These are phyloP conservation scores for Meteorus sp. DNA, from an alignment of 1,140 invertebrate genomes.

Conservation along the genomic window DNA sequence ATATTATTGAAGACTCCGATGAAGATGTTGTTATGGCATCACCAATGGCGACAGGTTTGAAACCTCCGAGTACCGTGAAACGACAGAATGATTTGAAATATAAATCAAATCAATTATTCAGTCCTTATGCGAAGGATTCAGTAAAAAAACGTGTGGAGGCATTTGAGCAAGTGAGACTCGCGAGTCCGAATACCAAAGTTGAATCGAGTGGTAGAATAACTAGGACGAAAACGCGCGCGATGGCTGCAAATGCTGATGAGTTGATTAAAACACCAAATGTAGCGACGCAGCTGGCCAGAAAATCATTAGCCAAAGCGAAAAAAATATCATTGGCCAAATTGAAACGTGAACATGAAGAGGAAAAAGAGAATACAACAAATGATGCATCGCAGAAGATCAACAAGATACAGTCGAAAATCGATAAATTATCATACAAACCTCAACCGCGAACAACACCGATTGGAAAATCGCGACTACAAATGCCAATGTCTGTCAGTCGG, in stretches of 20 bases:
- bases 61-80: background rate
- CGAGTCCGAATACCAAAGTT: constrained; percentile 38
- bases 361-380: constrained; percentile 42
- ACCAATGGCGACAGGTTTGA: constrained; percentile 20
- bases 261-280: constrained; percentile 21
- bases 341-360: constrained; percentile 38
- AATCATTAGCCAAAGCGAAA: constrained; percentile 49
- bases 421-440: constrained; percentile 32
- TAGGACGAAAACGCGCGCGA: constrained; percentile 54
- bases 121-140: constrained; percentile 64
- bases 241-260: constrained; percentile 35
- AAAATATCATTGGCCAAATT: constrained; percentile 45
- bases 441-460: constrained; percentile 45
- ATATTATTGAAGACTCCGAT: constrained; percentile 19
- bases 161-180: constrained; percentile 59
- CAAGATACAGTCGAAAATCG: constrained; percentile 23
- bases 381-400: constrained; percentile 25
- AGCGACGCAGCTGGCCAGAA: constrained; percentile 43
- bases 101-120: constrained; percentile 51
- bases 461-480: constrained; percentile 39
- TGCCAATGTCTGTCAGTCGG: constrained; percentile 42
- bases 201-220: constrained; percentile 43
- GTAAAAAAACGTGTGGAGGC: constrained; percentile 66
- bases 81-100: constrained; percentile 26
- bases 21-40: constrained; percentile 39